Evolutionary conservation across 1,140 invertebrate genomes (phyloP).

Genomic region (Seison nebaliae): DNA sequence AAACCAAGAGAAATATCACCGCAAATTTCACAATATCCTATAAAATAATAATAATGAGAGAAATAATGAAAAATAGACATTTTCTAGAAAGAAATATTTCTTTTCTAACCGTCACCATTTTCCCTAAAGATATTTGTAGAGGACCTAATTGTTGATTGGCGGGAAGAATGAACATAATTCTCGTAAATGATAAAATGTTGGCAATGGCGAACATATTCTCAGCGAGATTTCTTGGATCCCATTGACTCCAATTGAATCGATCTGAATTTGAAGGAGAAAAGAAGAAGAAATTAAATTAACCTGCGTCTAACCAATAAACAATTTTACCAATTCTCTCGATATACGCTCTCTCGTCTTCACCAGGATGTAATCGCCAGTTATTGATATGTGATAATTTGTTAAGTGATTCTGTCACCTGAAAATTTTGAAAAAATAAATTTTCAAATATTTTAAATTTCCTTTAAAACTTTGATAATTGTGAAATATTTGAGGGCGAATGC

Average conservation of each 20-base stretch:
- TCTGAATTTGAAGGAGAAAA: constrained; percentile 15
- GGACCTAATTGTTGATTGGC: constrained; percentile 28
- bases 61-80: constrained; percentile 1
- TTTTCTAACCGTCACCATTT: constrained; percentile 23
- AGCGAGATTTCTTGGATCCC: constrained; percentile 19
- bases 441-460: neutral
- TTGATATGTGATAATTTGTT: neutral
- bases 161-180: constrained; percentile 28
- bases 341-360: neutral
- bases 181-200: constrained; percentile 24
- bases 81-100: neutral
- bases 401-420: neutral
- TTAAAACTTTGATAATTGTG: neutral
- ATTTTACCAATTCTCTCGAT: neutral
- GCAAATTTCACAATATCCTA: constrained; percentile 23
- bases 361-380: neutral
- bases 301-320: constrained; percentile 9
- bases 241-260: constrained; percentile 19
- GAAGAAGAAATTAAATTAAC: neutral
- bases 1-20: constrained; percentile 18
- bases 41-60: constrained; percentile 4
- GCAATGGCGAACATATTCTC: constrained; percentile 20
- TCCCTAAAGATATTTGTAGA: constrained; percentile 26
- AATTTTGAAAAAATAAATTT: neutral
- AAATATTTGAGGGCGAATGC: constrained; percentile 19